Evolutionary conservation across 2,113 vertebrate species (phyloP).

Genomic region (Hiodon tergisus): DNA sequence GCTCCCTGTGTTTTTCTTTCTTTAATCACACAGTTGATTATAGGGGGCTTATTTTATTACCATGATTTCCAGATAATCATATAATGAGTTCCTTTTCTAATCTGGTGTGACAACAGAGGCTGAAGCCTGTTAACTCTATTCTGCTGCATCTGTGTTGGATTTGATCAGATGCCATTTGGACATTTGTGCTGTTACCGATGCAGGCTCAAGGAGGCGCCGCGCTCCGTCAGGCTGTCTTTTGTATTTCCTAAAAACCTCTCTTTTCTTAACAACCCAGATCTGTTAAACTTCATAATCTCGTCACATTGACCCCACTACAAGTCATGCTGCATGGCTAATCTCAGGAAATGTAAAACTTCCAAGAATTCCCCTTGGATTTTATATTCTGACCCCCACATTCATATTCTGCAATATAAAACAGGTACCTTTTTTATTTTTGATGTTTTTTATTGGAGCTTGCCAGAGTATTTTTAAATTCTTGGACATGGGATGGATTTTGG

Average conservation of each 20-base stretch:
- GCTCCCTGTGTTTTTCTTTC: neutral
- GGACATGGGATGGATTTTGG: neutral
- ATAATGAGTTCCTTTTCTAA: conserved; percentile 12
- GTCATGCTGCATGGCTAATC: neutral
- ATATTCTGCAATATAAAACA: neutral
- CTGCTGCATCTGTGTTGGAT: neutral
- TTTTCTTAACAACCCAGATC: neutral
- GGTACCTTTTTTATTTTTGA: neutral
- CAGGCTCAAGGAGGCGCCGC: neutral
- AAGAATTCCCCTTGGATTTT: too few species aligned
- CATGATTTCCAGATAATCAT: neutral
- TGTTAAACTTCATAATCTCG: neutral
- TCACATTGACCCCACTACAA: neutral
- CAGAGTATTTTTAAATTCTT: neutral
- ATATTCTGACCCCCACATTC: too few species aligned
- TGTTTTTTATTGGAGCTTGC: neutral
- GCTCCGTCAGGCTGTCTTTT: neutral
- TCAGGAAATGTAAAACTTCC: conserved; percentile 2
- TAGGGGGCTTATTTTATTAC: neutral
- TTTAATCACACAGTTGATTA: neutral
- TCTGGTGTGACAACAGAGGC: neutral
- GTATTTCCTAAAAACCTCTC: neutral
- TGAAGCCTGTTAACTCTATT: neutral
- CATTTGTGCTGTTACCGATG: neutral
- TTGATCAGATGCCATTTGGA: neutral